Conservation (phyloP, 2,888 invertebrate species). For the Meteorus cinctellus region DNA sequence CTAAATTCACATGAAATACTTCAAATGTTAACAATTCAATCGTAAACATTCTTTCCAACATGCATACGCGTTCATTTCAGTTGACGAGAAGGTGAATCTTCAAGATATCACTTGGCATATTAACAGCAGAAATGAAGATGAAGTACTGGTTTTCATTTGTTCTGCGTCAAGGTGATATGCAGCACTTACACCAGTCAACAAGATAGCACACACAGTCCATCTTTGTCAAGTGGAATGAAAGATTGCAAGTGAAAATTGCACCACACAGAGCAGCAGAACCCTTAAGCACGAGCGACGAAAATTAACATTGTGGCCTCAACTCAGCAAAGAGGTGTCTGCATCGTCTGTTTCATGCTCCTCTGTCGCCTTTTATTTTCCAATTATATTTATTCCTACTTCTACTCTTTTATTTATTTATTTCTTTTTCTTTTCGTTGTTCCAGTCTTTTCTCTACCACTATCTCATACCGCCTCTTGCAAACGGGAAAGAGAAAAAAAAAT, state of each 20-base stretch:
- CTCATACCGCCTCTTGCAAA: not conserved
- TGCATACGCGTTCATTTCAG: too few relatives aligned
- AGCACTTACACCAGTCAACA: conserved; percentile 11
- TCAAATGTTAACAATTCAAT: not conserved
- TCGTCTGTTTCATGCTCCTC: not conserved
- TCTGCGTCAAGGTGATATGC: conserved; percentile 7
- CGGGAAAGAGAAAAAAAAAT: conserved; percentile 42
- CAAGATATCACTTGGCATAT: not conserved
- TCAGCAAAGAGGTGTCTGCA: conserved; percentile 24
- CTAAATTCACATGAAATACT: too few relatives aligned
- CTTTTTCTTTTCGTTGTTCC: too few relatives aligned
- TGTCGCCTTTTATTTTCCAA: conserved; percentile 27
- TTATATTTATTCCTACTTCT: conserved; percentile 36
- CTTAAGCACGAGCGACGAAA: conserved; percentile 36
- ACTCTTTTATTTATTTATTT: not conserved
- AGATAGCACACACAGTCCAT: conserved; percentile 22
- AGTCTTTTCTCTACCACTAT: conserved; percentile 21
- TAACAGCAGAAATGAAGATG: conserved; percentile 1
- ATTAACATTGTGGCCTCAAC: conserved; percentile 39
- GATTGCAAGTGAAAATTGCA: conserved; percentile 22
- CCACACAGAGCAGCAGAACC: conserved; percentile 5
- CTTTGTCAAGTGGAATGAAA: conserved; percentile 24
- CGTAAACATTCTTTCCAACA: not conserved
- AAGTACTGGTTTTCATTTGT: conserved; percentile 17
- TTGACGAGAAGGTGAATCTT: not conserved